Conservation (phyloP, 2,888 invertebrate species). For the Anaspis maculata region DNA sequence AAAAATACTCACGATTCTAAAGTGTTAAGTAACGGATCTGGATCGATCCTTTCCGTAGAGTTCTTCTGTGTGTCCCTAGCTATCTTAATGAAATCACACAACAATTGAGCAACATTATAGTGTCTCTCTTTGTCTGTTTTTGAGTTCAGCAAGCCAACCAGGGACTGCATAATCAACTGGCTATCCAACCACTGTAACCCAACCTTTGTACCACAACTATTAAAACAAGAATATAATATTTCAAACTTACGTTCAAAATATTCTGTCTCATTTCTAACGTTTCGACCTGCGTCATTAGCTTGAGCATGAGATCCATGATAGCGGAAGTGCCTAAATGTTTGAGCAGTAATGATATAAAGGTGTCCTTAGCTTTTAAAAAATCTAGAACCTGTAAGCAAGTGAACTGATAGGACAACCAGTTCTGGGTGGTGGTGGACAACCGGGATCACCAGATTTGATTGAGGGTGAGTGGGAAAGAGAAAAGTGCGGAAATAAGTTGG, state of each 20-base stretch:
- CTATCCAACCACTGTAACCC: conserved; percentile 80
- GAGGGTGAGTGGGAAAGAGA: conserved; percentile 17
- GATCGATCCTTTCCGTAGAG: conserved; percentile 52
- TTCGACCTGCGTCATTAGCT: conserved; percentile 76
- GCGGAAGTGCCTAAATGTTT: conserved; percentile 90
- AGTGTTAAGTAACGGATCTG: conserved; percentile 63
- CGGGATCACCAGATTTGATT: conserved; percentile 20
- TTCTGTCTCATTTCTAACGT: conserved; percentile 63
- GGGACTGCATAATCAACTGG: conserved; percentile 75
- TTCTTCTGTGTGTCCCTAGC: conserved; percentile 52
- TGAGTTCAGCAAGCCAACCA: conserved; percentile 58
- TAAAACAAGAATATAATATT: not conserved
- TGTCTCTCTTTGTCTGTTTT: conserved; percentile 67
- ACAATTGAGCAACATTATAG: conserved; percentile 78
- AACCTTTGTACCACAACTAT: not conserved
- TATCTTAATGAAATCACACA: conserved; percentile 75
- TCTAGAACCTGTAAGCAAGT: conserved; percentile 87
- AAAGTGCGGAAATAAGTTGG: conserved; percentile 18
- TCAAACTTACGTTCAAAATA: conserved; percentile 55
- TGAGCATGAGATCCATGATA: conserved; percentile 84
- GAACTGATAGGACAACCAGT: conserved; percentile 89
- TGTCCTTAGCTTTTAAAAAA: conserved; percentile 78
- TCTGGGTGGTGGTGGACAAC: conserved; percentile 46
- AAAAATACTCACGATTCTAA: conserved; percentile 58
- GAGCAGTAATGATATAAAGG: conserved; percentile 79